A percentile compares a stretch with the other conserved stretches of the same genome.
Conservation (phyloP, 2,888 invertebrate species). For the Serrognathus titanus region DNA sequence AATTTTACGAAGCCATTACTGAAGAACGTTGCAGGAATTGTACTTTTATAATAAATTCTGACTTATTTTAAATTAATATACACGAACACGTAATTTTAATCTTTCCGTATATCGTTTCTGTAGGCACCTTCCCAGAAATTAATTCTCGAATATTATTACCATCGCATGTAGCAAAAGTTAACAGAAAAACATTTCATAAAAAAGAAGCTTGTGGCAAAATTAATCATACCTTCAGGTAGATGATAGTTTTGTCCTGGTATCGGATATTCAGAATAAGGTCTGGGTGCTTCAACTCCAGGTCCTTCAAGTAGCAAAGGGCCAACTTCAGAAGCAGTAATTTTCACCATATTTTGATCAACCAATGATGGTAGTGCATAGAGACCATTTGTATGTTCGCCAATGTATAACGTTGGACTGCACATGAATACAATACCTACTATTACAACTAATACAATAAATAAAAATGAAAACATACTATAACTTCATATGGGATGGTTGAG, state of each 20-base stretch:
- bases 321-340: conserved; percentile 70
- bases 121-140: too few relatives aligned
- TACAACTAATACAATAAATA: conserved; percentile 7
- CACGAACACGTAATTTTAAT: too few relatives aligned
- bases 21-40: too few relatives aligned
- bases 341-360: conserved; percentile 85
- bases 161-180: too few relatives aligned
- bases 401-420: conserved; percentile 84
- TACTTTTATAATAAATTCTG: too few relatives aligned
- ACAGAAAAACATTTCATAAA: too few relatives aligned
- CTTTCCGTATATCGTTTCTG: too few relatives aligned
- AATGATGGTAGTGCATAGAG: conserved; percentile 89
- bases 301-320: conserved; percentile 72
- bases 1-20: too few relatives aligned
- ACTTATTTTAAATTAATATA: too few relatives aligned
- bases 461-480: conserved; percentile 49
- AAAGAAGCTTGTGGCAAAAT: neutral
- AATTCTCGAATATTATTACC: too few relatives aligned
- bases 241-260: conserved; percentile 42
- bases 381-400: conserved; percentile 84
- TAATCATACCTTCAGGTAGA: conserved; percentile 31
- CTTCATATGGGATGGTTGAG: conserved; percentile 50
- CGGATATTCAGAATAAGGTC: conserved; percentile 37
- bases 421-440: conserved; percentile 6
- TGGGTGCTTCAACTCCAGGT: conserved; percentile 50